Conservation (phyloP, 2,113 vertebrate genomes). For the Dolichallabes microphthalmus region DNA sequence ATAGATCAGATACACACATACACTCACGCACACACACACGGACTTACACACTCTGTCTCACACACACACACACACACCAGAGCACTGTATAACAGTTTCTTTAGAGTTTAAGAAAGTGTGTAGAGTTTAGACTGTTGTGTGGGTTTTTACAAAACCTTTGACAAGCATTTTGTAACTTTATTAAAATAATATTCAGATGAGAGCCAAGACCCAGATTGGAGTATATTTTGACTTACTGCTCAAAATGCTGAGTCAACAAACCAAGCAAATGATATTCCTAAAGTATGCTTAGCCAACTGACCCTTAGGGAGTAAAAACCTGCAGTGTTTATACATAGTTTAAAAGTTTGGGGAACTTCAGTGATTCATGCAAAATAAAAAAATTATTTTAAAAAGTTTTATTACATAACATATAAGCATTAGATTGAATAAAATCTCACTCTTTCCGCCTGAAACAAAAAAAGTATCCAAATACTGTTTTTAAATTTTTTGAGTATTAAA, state of each 20-base stretch:
- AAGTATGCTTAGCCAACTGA: background rate
- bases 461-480: background rate
- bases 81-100: background rate
- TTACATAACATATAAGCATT: background rate
- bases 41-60: too few species aligned
- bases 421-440: background rate
- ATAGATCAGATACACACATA: too few species aligned
- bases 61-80: background rate
- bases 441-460: background rate
- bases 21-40: too few species aligned
- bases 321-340: background rate
- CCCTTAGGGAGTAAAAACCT: background rate
- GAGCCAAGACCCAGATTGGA: background rate
- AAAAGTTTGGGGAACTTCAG: background rate
- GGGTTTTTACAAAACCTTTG: background rate
- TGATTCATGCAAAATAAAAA: background rate
- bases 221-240: background rate
- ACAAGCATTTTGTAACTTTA: background rate
- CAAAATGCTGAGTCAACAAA: constrained; percentile 7
- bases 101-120: background rate
- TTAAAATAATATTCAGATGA: background rate
- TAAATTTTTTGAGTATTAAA: background rate
- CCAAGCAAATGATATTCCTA: background rate
- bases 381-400: background rate
- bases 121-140: background rate